These are phyloP conservation scores for Paguma larvata DNA, from an alignment of 2,797 vertebrate genomes.

Conservation along the genomic window DNA sequence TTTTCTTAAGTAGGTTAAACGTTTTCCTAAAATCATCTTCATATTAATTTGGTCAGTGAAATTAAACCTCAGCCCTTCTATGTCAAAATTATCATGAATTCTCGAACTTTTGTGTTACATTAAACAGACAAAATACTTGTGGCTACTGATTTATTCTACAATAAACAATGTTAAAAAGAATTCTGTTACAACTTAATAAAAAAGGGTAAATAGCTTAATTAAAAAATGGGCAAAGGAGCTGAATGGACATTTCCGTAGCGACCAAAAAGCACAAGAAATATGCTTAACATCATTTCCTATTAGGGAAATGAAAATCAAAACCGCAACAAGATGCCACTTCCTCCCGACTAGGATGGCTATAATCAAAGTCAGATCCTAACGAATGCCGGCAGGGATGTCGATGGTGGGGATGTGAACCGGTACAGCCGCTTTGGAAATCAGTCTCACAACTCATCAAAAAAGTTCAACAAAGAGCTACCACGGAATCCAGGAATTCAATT, in stretches of 20 bases:
- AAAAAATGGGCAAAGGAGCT: neutral
- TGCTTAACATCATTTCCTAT: neutral
- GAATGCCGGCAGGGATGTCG: neutral
- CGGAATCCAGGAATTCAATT: neutral
- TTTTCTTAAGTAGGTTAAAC: conserved; percentile 23
- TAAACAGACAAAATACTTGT: neutral
- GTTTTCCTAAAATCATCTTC: conserved; percentile 38
- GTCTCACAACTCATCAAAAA: neutral
- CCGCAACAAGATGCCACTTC: neutral
- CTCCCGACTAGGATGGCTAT: neutral
- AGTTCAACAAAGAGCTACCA: neutral
- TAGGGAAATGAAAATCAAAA: conserved; percentile 36
- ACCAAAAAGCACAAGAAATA: neutral
- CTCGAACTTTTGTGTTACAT: neutral
- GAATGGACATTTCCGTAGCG: neutral
- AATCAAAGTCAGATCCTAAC: neutral
- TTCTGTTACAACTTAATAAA: neutral
- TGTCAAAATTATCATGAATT: neutral
- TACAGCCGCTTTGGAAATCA: neutral
- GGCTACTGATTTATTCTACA: neutral
- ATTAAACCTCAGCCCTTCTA: neutral
- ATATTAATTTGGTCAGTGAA: neutral
- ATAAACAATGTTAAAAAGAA: neutral
- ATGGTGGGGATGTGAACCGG: neutral
- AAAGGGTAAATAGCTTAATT: neutral